These are phyloP conservation scores for Pomatorhinus ruficollis DNA, from an alignment of 2,113 vertebrate species.

Conservation along the genomic window DNA sequence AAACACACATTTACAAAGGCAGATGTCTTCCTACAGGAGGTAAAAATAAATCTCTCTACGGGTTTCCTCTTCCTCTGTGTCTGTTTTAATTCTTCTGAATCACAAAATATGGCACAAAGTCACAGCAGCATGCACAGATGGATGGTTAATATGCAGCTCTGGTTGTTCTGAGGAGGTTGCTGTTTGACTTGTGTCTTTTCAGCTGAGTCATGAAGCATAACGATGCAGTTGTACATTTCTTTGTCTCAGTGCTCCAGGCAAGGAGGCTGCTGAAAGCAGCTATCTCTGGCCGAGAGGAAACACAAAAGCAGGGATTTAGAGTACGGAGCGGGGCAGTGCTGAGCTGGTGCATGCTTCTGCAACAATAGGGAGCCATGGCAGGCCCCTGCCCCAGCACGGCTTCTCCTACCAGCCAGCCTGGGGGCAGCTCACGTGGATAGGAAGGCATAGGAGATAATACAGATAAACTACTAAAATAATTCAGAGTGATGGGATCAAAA, in stretches of 20 bases:
- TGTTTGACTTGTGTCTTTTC: neutral
- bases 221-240: neutral
- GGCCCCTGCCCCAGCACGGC: neutral
- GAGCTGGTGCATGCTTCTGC: slow-evolving; percentile 44
- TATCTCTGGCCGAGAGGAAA: neutral
- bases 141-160: neutral
- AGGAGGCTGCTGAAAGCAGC: slow-evolving; percentile 49
- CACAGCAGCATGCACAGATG: neutral
- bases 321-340: slow-evolving; percentile 13
- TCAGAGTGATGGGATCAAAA: neutral
- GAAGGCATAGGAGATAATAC: neutral
- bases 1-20: slow-evolving; percentile 8
- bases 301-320: slow-evolving; percentile 66
- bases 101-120: neutral
- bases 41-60: neutral
- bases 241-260: slow-evolving; percentile 31
- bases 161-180: neutral
- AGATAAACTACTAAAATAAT: neutral
- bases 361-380: neutral
- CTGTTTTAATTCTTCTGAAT: neutral
- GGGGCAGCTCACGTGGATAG: accelerated
- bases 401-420: neutral
- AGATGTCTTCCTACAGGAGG: neutral
- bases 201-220: slow-evolving; percentile 52
- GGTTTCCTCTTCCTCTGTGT: neutral